These are phyloP conservation scores for Actenoides lindsayi DNA, from an alignment of 2,113 vertebrate genomes.

Conservation along the genomic window DNA sequence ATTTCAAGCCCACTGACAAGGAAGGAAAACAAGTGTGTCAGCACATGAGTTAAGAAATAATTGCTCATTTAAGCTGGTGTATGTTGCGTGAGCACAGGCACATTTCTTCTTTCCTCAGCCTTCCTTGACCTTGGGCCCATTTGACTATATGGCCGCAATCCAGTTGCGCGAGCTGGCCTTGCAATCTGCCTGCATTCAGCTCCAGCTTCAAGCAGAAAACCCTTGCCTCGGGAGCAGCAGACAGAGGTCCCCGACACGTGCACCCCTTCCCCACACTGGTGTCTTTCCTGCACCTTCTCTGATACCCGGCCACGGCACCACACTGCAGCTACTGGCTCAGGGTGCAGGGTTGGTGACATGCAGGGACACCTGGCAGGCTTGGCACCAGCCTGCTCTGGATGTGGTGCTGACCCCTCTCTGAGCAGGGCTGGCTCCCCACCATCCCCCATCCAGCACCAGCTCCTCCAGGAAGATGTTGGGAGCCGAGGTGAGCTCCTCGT, in stretches of 20 bases:
- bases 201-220: background rate
- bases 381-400: background rate
- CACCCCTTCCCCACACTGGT: accelerated
- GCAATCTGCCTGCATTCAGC: background rate
- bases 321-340: accelerated
- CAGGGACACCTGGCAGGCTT: accelerated
- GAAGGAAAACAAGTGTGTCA: background rate
- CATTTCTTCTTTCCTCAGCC: background rate
- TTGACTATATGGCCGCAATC: background rate
- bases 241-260: background rate
- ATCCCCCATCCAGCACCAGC: background rate
- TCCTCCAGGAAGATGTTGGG: background rate
- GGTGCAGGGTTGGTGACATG: background rate
- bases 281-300: background rate
- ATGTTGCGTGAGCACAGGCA: background rate
- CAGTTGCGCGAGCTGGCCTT: background rate
- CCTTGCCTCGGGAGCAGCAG: background rate
- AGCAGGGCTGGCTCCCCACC: accelerated
- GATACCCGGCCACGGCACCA: background rate
- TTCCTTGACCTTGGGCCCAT: constrained; percentile 9
- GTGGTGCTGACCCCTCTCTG: accelerated
- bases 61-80: background rate
- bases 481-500: accelerated
- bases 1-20: background rate
- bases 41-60: background rate